Base-by-base conservation (phyloP, 2,888 invertebrate genomes). In the Cataglyphis cursor region DNA sequence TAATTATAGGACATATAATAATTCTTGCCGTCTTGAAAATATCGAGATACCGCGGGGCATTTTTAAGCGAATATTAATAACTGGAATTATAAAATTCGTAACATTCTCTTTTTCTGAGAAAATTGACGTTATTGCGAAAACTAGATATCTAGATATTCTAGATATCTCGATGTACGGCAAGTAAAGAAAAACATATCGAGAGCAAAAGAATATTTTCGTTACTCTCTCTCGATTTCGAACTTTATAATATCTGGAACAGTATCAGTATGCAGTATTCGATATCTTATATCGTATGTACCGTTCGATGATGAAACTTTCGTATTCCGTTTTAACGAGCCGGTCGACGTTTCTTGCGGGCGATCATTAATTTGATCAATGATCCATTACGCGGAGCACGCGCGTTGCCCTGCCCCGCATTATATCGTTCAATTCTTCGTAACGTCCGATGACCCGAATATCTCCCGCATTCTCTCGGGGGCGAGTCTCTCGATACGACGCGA, bases 331-430 rank as follows among this genome's bases (percentile, higher is more conserved):
- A 78, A 78, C 72, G 57, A 78, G 38, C 28, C 57, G 57, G 5
- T 15, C 41, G 72, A 41, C 72, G 78, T 72, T 78, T 70, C 78
- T 72, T 21, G 73, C 72, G 5, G 31, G 15, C 72, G 44, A 72
- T 72, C 78, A 44, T 78, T 78, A 72, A 78, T 78, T 70, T 59
- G 78, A 78, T 78, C 78, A 78, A 78, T 70, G 78, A 78, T 78
- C 78, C 72, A 70, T 78, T 78, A 70, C 78, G 73, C 59, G 78
- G 44, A 72, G 78, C 78, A 72, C 78, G 78, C 72, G 72, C 59
- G 59, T 59, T 59, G 59, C 44, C 44, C 57, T 41, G 66, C 24
- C 70, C 41, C 72, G 78, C 72, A 57, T 68, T 78, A 54, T 68
- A 78, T 57, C 76, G 54, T 35, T 72, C 73, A 28, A 78, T 78